Evolutionary conservation across 2,113 vertebrate species (phyloP), one percentile per base, ranked within the genome.

Genomic region (Proterorhinus semilunaris): DNA sequence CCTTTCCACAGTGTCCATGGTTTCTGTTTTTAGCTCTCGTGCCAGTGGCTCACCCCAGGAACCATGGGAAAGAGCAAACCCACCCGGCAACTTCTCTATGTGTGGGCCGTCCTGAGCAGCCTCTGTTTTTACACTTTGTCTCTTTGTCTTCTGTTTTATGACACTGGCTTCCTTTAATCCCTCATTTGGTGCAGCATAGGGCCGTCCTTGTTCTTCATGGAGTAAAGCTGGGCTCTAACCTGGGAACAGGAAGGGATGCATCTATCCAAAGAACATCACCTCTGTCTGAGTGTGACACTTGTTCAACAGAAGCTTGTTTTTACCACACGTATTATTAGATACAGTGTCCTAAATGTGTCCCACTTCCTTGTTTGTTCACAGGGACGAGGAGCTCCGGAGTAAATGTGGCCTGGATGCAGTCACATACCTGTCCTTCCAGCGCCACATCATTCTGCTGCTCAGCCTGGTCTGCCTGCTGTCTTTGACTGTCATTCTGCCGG

Each of bases 391-490:
- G 66, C 96, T 99, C 85, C 94, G 96, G 52, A 97, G 90, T 91
- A 98, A 97, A 85, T 98, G 97, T 61, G 98, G 98, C 72, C 87
- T 95, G 0, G 98, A 99, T 0, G 96, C 98, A 1, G 93, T 95
- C 74, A 97, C 93, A 52, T 99, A 99, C 94, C 93, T 99, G 87
- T 96, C 91, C 84, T 98, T 99, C 91, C 98, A 99, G 90, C 95
- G 96, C 62, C 96, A 99, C 85, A 92, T 98, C 75, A 93, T 99
- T 81, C 86, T 96, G 76, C 93, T 95, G 50, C 87, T 96, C 84
- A 91, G 92, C 1, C 86, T 97, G 74, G 90, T 98, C 80, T 96
- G 96, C 69, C 85, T 98, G 86, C 93, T 98, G 52, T 99, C 97
- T 0, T 89, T 99, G 87, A 93, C 94, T 15, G 86, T 98, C 69